Conservation (phyloP, 2,797 vertebrate species). For the Tragopan temminckii region DNA sequence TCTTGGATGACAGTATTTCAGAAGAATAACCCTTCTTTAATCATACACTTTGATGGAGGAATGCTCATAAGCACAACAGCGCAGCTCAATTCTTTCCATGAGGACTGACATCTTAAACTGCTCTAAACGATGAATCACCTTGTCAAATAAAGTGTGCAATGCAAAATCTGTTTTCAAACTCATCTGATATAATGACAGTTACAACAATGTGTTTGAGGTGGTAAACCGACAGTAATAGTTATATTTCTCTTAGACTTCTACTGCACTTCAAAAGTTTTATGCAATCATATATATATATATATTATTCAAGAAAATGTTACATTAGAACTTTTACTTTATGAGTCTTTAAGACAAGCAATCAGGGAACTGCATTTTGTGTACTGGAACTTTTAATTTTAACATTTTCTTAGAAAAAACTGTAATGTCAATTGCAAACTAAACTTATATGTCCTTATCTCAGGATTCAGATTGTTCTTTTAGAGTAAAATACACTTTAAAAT, state of each 20-base stretch:
- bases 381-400: neutral
- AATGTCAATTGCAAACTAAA: neutral
- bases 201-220: slow-evolving; percentile 81
- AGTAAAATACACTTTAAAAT: neutral
- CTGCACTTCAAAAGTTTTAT: slow-evolving; percentile 77
- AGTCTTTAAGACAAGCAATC: slow-evolving; percentile 65
- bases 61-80: slow-evolving; percentile 73
- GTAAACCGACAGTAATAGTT: slow-evolving; percentile 82
- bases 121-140: slow-evolving; percentile 81
- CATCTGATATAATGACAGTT: slow-evolving; percentile 82
- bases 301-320: slow-evolving; percentile 67
- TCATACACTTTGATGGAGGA: slow-evolving; percentile 76
- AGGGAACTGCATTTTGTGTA: slow-evolving; percentile 58
- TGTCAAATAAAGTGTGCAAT: slow-evolving; percentile 82
- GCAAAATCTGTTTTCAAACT: slow-evolving; percentile 82
- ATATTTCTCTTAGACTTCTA: slow-evolving; percentile 79
- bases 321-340: slow-evolving; percentile 68
- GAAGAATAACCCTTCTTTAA: slow-evolving; percentile 78
- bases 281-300: slow-evolving; percentile 77
- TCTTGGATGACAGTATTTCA: slow-evolving; percentile 76
- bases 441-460: neutral
- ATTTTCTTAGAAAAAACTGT: neutral
- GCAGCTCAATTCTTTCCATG: slow-evolving; percentile 73
- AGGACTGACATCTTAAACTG: slow-evolving; percentile 81
- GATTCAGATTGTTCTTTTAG: neutral